Evolutionary conservation across 2,113 vertebrate genomes (phyloP), one percentile per base, ranked within the genome.

Genomic region (Potamarius usumacintae): DNA sequence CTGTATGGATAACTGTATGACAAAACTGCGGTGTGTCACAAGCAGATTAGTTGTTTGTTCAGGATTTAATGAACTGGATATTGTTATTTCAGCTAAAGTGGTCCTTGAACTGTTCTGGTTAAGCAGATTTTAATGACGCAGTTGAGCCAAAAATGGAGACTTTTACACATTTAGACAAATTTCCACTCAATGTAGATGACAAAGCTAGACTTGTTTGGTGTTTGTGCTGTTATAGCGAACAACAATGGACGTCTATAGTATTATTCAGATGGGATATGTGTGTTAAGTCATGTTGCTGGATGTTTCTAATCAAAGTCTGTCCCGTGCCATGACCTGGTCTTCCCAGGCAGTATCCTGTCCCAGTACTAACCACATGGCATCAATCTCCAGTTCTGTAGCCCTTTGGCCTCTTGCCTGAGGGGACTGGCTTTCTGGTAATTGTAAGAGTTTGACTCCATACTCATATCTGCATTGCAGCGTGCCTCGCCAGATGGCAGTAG

Each of bases 41-140:
- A 71, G 50, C 14, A 20, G 82, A 52, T 84, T 34, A 22, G 52
- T 22, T 57, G 4, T 50, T 58, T 83, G 48, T 27, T 42, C 69
- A 18, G 27, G 12, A 76, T 18, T n/a, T 25, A 48, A 0, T 69
- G n/a, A 34, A 10, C 12, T 22, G 25, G n/a, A 53, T n/a, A 27
- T 83, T 52, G 42, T 67, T 50, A 25, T 65, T 83, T 69, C 7
- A 55, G 25, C 3, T 30, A 1, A 48, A 48, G 30, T 58, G 15
- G 10, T n/a, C 11, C n/a, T 50, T 83, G 82, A 84, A 30, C 65
- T 55, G n/a, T 83, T 52, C 42, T 83, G 60, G 60, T 27, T 55
- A 55, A 77, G 34, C 15, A 74, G 74, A 77, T 77, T 77, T 71
- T 14, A 52, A n/a, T 52, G 17, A 50, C 1, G 34, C 9, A 12